These are phyloP conservation scores for Tetranychus cinnabarinus DNA, from an alignment of 1,140 invertebrate species.

Conservation along the genomic window DNA sequence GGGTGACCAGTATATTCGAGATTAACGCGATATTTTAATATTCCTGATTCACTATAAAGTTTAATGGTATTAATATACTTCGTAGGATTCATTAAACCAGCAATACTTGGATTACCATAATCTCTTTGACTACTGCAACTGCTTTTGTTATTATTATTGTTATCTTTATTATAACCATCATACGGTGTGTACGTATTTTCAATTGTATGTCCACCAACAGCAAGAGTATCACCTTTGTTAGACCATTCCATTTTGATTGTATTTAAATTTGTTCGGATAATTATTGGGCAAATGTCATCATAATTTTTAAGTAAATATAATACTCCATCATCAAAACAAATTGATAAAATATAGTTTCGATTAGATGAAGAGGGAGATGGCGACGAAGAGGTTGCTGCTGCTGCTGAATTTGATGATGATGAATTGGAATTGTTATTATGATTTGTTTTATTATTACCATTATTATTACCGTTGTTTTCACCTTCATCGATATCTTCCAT, in stretches of 20 bases:
- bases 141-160: not conserved
- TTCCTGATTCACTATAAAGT: conserved; percentile 1
- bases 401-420: not conserved
- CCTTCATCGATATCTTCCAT: conserved; percentile 76
- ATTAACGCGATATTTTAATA: not conserved
- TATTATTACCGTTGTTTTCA: not conserved
- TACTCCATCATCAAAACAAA: conserved; percentile 62
- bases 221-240: conserved; percentile 69
- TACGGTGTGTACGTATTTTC: not conserved
- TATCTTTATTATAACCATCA: not conserved
- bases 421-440: not conserved
- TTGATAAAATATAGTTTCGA: conserved; percentile 37
- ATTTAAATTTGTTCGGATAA: conserved; percentile 54
- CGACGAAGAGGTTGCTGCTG: not conserved
- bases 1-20: conserved; percentile 31
- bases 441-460: not conserved
- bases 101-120: not conserved
- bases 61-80: not conserved
- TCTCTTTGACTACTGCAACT: not conserved
- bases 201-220: conserved; percentile 44
- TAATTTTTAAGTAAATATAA: conserved; percentile 68
- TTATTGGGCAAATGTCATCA: conserved; percentile 67
- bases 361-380: not conserved
- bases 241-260: conserved; percentile 74
- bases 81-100: not conserved